phyloP scores from a whole-genome alignment of 2,888 invertebrate genomes.

The Microctonus hyperodae region DNA sequence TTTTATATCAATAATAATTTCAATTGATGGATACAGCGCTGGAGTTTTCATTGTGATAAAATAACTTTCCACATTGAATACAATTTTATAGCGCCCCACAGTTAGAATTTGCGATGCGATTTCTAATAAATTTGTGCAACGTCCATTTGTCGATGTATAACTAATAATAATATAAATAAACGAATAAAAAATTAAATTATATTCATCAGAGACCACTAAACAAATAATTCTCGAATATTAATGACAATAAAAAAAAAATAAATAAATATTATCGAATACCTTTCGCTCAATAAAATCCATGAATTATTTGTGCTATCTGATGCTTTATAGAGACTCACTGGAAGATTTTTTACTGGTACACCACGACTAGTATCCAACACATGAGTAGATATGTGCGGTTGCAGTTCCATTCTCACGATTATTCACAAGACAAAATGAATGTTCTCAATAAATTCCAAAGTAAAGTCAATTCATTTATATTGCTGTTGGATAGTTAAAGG shows the following conservation, averaged over 20 bases:
- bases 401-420: constrained; percentile 15
- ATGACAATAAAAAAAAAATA: too few species aligned
- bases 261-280: constrained; percentile 38
- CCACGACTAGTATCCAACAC: constrained; percentile 76
- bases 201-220: not conserved
- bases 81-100: constrained; percentile 73
- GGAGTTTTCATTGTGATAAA: constrained; percentile 67
- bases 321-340: constrained; percentile 70
- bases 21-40: constrained; percentile 77
- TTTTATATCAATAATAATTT: constrained; percentile 73
- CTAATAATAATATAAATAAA: constrained; percentile 37
- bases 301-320: constrained; percentile 63
- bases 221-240: not conserved
- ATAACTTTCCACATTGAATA: constrained; percentile 74
- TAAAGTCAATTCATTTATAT: not conserved
- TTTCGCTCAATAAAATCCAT: constrained; percentile 71
- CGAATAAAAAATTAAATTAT: not conserved
- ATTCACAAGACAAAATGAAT: not conserved
- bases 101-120: constrained; percentile 65
- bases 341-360: constrained; percentile 69
- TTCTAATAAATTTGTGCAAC: constrained; percentile 69
- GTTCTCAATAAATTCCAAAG: not conserved
- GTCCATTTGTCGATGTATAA: constrained; percentile 71
- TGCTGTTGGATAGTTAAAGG: constrained; percentile 12
- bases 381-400: constrained; percentile 70